phyloP scores from a whole-genome alignment of 2,113 vertebrate species.

The Calonectris borealis region DNA sequence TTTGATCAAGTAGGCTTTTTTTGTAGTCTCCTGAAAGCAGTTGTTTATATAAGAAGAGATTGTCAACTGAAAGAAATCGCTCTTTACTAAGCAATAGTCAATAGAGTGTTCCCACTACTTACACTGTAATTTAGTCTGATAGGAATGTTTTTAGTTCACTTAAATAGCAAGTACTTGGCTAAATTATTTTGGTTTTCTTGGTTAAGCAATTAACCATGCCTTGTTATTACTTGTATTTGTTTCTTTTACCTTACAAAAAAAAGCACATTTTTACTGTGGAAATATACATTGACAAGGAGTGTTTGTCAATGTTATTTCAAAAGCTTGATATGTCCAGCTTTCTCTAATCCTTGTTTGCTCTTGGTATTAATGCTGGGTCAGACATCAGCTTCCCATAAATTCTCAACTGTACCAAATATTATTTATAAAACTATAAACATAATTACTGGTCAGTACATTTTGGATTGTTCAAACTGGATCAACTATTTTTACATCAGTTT shows the following conservation, averaged over 20 bases:
- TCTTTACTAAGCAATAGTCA: background rate
- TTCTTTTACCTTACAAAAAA: background rate
- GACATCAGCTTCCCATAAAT: slow-evolving; percentile 11
- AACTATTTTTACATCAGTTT: slow-evolving; percentile 15
- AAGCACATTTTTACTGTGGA: background rate
- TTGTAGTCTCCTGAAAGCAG: background rate
- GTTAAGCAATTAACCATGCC: background rate
- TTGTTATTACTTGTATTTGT: background rate
- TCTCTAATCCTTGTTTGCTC: background rate
- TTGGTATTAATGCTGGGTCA: background rate
- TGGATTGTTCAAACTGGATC: background rate
- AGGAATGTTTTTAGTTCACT: background rate
- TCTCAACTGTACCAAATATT: background rate
- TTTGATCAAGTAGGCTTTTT: background rate
- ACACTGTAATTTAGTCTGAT: background rate
- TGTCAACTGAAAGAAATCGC: background rate
- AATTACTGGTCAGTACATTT: slow-evolving; percentile 8
- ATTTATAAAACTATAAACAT: slow-evolving; percentile 31
- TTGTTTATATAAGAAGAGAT: background rate
- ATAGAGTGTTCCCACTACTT: background rate
- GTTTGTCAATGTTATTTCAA: background rate
- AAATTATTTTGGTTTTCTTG: background rate
- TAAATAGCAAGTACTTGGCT: background rate
- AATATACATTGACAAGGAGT: background rate
- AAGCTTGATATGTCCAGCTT: background rate